Evolutionary conservation across 2,888 invertebrate species (phyloP).

Genomic region (Mellilla xanthometata): DNA sequence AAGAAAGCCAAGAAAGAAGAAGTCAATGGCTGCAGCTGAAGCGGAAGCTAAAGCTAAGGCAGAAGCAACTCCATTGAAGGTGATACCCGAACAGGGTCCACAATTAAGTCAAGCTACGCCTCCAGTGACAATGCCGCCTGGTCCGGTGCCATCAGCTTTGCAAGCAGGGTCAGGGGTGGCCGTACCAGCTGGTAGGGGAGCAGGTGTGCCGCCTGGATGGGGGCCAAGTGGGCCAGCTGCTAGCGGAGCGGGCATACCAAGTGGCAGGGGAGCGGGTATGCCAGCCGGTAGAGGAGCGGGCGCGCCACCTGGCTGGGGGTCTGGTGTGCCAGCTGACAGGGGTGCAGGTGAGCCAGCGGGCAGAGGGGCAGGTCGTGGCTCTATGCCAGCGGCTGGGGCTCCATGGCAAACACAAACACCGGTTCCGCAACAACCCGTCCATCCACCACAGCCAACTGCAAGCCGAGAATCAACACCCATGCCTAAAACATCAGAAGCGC

Average conservation of each 20-base stretch:
- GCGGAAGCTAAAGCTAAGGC: slow-evolving; percentile 2
- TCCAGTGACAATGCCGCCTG: neutral
- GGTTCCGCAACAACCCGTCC: neutral
- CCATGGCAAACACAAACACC: neutral
- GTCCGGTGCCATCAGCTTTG: neutral
- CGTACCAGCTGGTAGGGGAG: neutral
- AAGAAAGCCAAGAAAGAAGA: slow-evolving; percentile 32
- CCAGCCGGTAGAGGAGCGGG: no score
- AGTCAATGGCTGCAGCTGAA: slow-evolving; percentile 12
- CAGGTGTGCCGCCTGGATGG: neutral
- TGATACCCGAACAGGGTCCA: neutral
- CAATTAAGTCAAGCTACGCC: neutral
- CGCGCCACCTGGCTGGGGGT: neutral
- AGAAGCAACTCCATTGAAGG: neutral
- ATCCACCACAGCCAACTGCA: neutral
- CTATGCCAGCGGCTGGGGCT: neutral
- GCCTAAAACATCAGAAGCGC: neutral
- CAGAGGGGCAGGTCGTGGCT: neutral
- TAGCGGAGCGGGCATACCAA: no score
- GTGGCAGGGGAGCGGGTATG: neutral
- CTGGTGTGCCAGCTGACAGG: no score
- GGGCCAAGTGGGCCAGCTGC: no score
- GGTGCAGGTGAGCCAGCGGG: neutral
- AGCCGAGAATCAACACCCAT: neutral
- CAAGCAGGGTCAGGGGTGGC: neutral